Evolutionary conservation across 2,113 vertebrate species (phyloP), one percentile per base, ranked within the genome.

Genomic region (Carassius auratus): DNA sequence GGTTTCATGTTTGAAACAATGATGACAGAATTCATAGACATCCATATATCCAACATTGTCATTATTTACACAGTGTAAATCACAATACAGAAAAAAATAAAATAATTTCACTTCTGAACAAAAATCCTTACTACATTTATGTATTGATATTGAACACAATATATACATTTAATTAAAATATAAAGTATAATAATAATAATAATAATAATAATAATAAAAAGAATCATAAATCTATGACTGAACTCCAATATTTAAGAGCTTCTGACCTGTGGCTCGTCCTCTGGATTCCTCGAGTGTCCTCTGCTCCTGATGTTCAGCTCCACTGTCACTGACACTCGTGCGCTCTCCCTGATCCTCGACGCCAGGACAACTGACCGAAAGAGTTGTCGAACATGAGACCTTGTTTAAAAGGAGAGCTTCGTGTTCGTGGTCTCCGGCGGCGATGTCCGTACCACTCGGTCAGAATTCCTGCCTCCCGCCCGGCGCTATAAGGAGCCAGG

Each of bases 381-480:
- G 91, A 91, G 91, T 87, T 89, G 84, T 81, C 90, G 93, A 96
- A 97, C 96, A 96, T 96, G 93, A 95, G 97, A 95, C 95, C 91
- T 92, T 90, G 83, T 93, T 96, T 94, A 94, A 94, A 96, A 94
- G 87, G 93, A 93, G 95, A 92, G 93, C 90, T 92, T 91, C 92
- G 95, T 87, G 94, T 93, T 91, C 84, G 92, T 93, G 90, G 94
- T 95, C 96, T 96, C 95, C 92, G 90, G 94, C 94, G 95, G 97
- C 93, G 96, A 98, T 94, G 94, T 98, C 97, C 96, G 96, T 98
- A 95, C 96, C 97, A 97, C 95, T 94, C 95, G 86, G 92, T 93
- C 93, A 93, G 95, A 95, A 96, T 95, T 96, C 96, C 96, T 96
- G 92, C 94, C 85, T 92, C 89, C 90, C 61, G 90, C 89, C 90